Conservation (phyloP, 1,140 invertebrate species). For the Acromyrmex heyeri region DNA sequence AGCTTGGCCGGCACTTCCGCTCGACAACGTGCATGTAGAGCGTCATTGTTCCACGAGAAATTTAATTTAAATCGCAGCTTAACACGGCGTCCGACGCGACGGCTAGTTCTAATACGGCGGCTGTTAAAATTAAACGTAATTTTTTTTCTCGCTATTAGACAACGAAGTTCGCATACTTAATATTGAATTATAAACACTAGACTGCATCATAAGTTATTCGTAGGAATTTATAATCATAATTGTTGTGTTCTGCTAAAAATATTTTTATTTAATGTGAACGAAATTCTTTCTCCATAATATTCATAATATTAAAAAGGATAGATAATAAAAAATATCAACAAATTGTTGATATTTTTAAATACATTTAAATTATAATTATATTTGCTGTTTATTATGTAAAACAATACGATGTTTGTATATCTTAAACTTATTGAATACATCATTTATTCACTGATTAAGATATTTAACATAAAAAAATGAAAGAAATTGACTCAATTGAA, state of each 20-base stretch:
- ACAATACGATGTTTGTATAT: not conserved
- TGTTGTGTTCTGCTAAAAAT: not conserved
- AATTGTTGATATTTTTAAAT: not conserved
- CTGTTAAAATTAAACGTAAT: conserved; percentile 49
- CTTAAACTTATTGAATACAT: not conserved
- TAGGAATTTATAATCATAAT: not conserved
- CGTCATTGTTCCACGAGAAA: conserved; percentile 59
- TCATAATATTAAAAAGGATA: not conserved
- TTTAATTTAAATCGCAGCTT: conserved; percentile 62
- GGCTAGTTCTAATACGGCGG: not conserved
- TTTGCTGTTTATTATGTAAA: not conserved
- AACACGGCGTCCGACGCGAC: conserved; percentile 37
- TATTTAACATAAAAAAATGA: not conserved
- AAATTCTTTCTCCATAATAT: not conserved
- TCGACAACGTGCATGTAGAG: conserved; percentile 49
- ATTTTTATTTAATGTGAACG: not conserved
- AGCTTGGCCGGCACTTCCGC: conserved; percentile 53
- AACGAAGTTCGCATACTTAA: conserved; percentile 34
- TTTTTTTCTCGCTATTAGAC: conserved; percentile 41
- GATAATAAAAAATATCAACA: not conserved
- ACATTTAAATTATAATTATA: conserved; percentile 2
- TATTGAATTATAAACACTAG: conserved; percentile 21
- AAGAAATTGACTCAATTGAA: not conserved
- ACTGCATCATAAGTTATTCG: not conserved
- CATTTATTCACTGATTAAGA: not conserved